Base-by-base conservation (phyloP, 2,888 invertebrate species). In the Phengaris alcon region DNA sequence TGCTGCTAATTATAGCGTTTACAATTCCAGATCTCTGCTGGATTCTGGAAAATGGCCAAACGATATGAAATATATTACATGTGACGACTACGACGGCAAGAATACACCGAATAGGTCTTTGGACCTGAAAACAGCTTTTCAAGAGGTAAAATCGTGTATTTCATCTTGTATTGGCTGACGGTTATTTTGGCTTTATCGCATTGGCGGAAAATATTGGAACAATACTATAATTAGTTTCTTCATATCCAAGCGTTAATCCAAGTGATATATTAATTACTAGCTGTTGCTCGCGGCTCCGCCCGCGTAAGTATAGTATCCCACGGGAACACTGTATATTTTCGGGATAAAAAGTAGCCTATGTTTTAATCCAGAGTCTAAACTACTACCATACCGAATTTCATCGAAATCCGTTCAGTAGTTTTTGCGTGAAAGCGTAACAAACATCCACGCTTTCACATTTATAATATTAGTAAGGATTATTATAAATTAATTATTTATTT, bases 1-100 rank as follows among this genome's bases (percentile, higher is more conserved):
- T 64, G 35, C 12, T 12, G 6, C 64, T 64, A 64, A 35, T 12
- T 13, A 35, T 64, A 85, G 86, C 85, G 84, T 86, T 87, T 84
- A 84, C 84, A 85, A 89, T 93, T 93, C 85, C 87, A 96, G 96
- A 88, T 95, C 96, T 86, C 94, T 96, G 90, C 90, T 96, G 85
- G 93, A 95, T 85, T 95, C 95, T 90, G 95, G 95, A 78, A 95
- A 95, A 79, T 97, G 97, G 96, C 96, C 96, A 82, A 94, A 94
- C 82, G 95, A 96, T 84, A 95, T 96, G 89, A 94, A 94, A 83
- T 97, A 96, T 87, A 94, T 96, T 79, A 95, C 95, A 64, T 98
- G 97, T 85, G 96, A 97, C 85, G 96, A 96, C 76, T 97, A 96
- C 86, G 95, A 96, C 85, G 97, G 96, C 59, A 95, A 95, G 82